These are phyloP conservation scores for Myodes glareolus DNA, from an alignment of 2,113 vertebrate genomes.

Conservation along the genomic window DNA sequence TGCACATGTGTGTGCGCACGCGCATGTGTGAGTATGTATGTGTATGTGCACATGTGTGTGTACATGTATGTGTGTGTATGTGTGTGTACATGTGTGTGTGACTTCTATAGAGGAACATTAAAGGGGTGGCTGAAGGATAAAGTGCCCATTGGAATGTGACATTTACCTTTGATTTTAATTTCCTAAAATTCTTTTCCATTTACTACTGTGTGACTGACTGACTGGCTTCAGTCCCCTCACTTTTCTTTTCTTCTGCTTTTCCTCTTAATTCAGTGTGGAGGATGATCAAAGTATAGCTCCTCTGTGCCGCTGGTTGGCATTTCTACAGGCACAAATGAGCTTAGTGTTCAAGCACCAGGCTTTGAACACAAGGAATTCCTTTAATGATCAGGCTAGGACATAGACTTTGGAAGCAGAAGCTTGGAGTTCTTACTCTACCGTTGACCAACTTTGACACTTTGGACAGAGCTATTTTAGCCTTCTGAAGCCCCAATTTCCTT, in stretches of 20 bases:
- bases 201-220: background rate
- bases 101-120: constrained; percentile 11
- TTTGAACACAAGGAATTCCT: constrained; percentile 68
- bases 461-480: constrained; percentile 11
- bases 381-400: constrained; percentile 36
- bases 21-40: too few species aligned
- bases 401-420: constrained; percentile 45
- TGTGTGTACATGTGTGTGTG: background rate
- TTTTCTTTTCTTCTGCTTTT: constrained; percentile 59
- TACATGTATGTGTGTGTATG: background rate
- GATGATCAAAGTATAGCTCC: constrained; percentile 73
- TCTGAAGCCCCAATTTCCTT: constrained; percentile 22
- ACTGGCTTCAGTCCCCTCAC: constrained; percentile 20
- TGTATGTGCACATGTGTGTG: background rate
- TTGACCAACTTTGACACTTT: constrained; percentile 51
- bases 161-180: constrained; percentile 64
- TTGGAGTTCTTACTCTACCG: background rate
- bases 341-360: constrained; percentile 43
- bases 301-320: constrained; percentile 53
- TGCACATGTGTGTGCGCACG: too few species aligned
- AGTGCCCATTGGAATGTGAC: background rate
- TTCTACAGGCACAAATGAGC: constrained; percentile 61
- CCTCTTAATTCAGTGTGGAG: constrained; percentile 59
- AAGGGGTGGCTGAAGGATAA: constrained; percentile 31
- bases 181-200: constrained; percentile 59